Conservation (phyloP, 23 tunicate genomes). For the Corella eumyota region DNA sequence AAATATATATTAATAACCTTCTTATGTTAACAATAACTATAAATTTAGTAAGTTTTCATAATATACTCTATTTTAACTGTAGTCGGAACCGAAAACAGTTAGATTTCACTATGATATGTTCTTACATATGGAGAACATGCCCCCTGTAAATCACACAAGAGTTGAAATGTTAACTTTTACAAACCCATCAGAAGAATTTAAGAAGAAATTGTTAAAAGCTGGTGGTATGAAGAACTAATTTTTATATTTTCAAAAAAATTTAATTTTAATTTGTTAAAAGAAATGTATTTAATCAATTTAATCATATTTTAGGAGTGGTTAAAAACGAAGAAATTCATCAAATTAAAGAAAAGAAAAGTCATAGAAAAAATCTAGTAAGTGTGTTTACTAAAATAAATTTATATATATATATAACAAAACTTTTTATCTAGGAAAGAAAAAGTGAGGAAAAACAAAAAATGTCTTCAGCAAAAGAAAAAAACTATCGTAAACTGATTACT, state of each 20-base stretch:
- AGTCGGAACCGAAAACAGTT: slow-evolving; percentile 70
- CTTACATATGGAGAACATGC: slow-evolving; percentile 74
- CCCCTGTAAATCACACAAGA: slow-evolving; percentile 84
- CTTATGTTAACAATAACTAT: neutral
- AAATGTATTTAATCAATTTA: neutral
- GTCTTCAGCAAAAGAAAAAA: no score
- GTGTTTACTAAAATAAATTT: no score
- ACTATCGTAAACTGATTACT: no score
- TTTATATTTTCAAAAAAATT: neutral
- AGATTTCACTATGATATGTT: slow-evolving; percentile 71
- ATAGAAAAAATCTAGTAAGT: no score
- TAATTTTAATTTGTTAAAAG: no score
- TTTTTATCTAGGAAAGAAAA: no score
- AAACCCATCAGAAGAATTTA: slow-evolving; percentile 79
- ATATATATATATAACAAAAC: no score
- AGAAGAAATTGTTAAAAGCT: slow-evolving; percentile 46
- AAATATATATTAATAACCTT: neutral
- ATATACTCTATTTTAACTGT: neutral
- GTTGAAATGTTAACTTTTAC: slow-evolving; percentile 80
- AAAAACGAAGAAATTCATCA: neutral
- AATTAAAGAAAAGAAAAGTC: no score
- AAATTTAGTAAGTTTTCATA: neutral
- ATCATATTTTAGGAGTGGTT: neutral
- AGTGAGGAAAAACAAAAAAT: no score
- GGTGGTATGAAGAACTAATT: slow-evolving; percentile 38